Conservation (phyloP, 2,113 vertebrate genomes). For the Clarias macrocephalus region DNA sequence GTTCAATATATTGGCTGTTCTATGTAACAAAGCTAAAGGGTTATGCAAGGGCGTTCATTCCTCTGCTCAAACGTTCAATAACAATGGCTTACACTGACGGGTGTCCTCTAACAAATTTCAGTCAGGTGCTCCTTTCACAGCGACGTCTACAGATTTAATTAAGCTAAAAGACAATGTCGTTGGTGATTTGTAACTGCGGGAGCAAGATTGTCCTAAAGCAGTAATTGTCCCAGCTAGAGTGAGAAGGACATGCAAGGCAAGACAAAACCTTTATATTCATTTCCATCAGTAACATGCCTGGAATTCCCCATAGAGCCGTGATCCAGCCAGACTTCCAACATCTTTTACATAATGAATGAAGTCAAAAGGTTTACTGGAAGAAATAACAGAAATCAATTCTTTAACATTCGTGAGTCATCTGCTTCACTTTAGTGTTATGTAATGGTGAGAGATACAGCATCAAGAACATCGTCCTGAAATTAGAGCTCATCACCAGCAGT, state of each 20-base stretch:
- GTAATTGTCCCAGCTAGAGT: not conserved
- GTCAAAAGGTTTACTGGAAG: conserved; percentile 9
- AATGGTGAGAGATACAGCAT: not conserved
- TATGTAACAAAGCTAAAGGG: conserved; percentile 32
- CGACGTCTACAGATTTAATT: conserved; percentile 9
- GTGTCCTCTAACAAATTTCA: conserved; percentile 22
- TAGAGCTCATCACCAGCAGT: not conserved
- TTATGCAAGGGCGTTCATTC: conserved; percentile 10
- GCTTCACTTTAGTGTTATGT: not conserved
- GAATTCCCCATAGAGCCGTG: not conserved
- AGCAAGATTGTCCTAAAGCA: not conserved
- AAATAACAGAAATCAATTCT: conserved; percentile 9
- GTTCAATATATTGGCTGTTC: conserved; percentile 10
- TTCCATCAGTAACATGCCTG: not conserved
- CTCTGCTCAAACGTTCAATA: conserved; percentile 40
- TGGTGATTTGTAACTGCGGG: not conserved
- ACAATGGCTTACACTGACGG: conserved; percentile 29
- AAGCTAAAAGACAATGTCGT: conserved; percentile 5
- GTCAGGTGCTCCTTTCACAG: not conserved
- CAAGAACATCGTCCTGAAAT: not conserved
- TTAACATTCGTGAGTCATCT: not conserved
- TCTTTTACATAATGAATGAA: conserved; percentile 38
- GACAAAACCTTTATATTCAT: not conserved
- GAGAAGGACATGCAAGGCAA: not conserved
- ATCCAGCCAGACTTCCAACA: not conserved